These are phyloP conservation scores for Lasiurus borealis DNA, from an alignment of 2,113 vertebrate species.

Conservation along the genomic window DNA sequence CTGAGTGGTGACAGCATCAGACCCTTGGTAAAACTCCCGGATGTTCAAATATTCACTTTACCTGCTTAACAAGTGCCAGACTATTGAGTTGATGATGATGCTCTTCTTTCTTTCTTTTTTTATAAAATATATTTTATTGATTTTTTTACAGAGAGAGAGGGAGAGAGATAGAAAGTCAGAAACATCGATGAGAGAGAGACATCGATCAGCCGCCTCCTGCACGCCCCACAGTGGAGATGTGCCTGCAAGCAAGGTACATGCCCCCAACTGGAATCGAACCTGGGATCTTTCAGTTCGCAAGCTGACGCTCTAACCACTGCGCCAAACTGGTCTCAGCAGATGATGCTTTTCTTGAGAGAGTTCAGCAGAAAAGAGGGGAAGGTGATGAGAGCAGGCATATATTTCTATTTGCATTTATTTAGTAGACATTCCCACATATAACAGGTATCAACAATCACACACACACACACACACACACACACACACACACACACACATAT, in stretches of 20 bases:
- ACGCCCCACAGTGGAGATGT: too few species aligned
- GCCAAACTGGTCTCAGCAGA: too few species aligned
- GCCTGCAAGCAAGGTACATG: too few species aligned
- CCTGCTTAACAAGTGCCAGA: not conserved
- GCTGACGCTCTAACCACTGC: too few species aligned
- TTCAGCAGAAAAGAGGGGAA: not conserved
- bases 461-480: not conserved
- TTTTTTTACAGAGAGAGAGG: too few species aligned
- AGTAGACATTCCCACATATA: not conserved
- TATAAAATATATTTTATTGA: too few species aligned
- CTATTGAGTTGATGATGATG: not conserved
- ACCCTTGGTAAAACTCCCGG: not conserved
- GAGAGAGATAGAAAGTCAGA: too few species aligned
- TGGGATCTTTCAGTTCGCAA: too few species aligned
- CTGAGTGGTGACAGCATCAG: not conserved
- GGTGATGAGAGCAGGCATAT: rapidly evolving
- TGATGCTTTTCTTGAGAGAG: not conserved
- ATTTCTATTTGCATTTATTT: not conserved
- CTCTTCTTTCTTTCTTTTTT: too few species aligned
- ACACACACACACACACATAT: not conserved
- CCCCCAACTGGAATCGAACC: too few species aligned
- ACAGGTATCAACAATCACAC: not conserved
- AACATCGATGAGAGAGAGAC: too few species aligned
- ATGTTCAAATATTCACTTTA: not conserved
- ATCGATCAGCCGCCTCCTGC: too few species aligned